These are phyloP conservation scores for Drosophila lutescens DNA, from an alignment of 2,888 invertebrate genomes.

Conservation along the genomic window DNA sequence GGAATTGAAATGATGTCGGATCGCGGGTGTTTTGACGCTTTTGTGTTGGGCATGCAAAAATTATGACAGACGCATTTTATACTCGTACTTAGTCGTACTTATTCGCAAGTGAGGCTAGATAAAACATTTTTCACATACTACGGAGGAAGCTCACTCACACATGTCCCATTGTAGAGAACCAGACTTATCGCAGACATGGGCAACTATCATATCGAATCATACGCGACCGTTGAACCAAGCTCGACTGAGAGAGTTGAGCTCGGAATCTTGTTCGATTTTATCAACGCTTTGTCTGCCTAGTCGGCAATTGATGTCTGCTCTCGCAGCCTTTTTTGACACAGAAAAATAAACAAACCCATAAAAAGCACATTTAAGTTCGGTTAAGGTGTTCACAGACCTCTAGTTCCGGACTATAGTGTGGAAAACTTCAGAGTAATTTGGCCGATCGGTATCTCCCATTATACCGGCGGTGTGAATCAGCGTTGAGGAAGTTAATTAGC, in stretches of 20 bases:
- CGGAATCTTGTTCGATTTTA: slow-evolving; percentile 45
- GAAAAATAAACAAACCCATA: slow-evolving; percentile 20
- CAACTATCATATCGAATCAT: slow-evolving; percentile 40
- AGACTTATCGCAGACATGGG: slow-evolving; percentile 37
- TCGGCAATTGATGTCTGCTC: slow-evolving; percentile 39
- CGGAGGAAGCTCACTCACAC: slow-evolving; percentile 14
- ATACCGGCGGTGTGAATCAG: slow-evolving; percentile 7
- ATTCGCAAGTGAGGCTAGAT: slow-evolving; percentile 52
- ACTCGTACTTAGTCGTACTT: slow-evolving; percentile 42
- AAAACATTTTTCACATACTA: slow-evolving; percentile 35
- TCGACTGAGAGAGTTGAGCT: slow-evolving; percentile 41
- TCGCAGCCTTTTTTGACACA: slow-evolving; percentile 36
- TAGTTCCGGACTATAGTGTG: slow-evolving; percentile 60
- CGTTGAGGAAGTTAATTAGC: slow-evolving; percentile 72
- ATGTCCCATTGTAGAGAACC: slow-evolving; percentile 7
- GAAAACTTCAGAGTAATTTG: slow-evolving; percentile 31
- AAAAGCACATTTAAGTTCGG: slow-evolving; percentile 45
- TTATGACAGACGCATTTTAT: slow-evolving; percentile 61
- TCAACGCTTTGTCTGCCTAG: slow-evolving; percentile 48
- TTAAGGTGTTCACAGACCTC: slow-evolving; percentile 32
- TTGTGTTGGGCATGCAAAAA: slow-evolving; percentile 48
- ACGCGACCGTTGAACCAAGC: slow-evolving; percentile 48
- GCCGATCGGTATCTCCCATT: slow-evolving; percentile 27
- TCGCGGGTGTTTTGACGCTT: slow-evolving; percentile 51
- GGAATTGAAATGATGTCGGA: slow-evolving; percentile 49